Percentiles rank a stretch among this genome's conserved stretches.
Evolutionary conservation across 2,888 invertebrate genomes (phyloP).

Genomic region (Polydrusus tereticollis): DNA sequence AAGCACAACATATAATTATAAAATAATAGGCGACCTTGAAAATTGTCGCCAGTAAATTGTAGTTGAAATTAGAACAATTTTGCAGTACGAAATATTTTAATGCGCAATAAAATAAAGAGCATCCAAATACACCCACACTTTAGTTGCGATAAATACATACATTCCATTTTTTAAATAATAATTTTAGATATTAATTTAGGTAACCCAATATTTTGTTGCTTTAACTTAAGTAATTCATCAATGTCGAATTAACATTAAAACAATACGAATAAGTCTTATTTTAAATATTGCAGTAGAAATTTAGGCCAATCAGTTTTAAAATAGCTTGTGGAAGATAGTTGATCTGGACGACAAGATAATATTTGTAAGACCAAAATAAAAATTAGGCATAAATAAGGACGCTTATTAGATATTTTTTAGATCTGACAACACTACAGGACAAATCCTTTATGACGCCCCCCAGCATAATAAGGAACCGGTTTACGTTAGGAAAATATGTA

Average conservation of each 20-base stretch:
- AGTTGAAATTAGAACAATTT: conserved; percentile 9
- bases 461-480: no score
- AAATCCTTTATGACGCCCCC: no score
- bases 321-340: no score
- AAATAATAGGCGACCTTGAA: conserved; percentile 13
- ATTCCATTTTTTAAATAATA: background rate
- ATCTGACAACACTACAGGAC: no score
- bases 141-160: conserved; percentile 9
- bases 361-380: no score
- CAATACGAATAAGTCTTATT: no score
- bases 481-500: no score
- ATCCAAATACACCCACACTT: conserved; percentile 22
- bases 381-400: no score
- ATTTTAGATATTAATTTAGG: background rate
- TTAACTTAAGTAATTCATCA: background rate
- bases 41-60: conserved; percentile 4
- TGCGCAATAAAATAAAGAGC: conserved; percentile 11
- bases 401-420: no score
- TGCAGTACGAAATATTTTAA: conserved; percentile 8
- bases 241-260: background rate
- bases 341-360: no score
- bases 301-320: no score
- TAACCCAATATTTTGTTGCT: background rate
- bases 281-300: no score
- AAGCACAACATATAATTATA: conserved; percentile 10